Evolutionary conservation across 2,797 vertebrate genomes (phyloP).

Genomic region (Siniperca scherzeri): DNA sequence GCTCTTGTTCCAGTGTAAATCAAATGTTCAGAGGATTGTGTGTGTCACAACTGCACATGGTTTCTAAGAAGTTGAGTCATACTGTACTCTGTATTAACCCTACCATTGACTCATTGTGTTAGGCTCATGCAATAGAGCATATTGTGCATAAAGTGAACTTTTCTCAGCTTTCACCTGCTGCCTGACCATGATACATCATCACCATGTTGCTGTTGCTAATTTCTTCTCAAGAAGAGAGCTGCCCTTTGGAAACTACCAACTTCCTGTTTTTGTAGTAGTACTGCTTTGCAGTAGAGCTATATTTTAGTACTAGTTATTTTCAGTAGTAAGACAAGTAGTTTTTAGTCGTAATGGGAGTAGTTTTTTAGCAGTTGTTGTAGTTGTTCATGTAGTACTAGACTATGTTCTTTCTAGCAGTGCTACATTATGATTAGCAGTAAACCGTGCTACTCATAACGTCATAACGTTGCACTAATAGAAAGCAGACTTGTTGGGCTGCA

Average conservation of each 20-base stretch:
- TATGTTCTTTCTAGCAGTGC: background rate
- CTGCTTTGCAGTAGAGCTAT: background rate
- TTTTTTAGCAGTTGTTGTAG: background rate
- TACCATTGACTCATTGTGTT: background rate
- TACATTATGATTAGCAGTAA: background rate
- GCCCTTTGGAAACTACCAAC: background rate
- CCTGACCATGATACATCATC: background rate
- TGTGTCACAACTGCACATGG: background rate
- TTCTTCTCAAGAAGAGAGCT: background rate
- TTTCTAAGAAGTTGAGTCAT: background rate
- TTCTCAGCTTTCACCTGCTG: background rate
- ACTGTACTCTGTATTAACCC: background rate
- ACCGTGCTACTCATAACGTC: background rate
- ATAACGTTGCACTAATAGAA: background rate
- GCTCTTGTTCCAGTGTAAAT: constrained; percentile 19
- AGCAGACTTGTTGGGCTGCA: background rate
- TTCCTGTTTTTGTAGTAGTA: background rate
- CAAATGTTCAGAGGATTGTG: background rate
- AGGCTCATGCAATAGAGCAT: too few species aligned
- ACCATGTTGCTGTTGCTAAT: background rate
- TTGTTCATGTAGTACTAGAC: background rate
- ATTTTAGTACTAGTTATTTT: background rate
- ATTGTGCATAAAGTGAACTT: background rate
- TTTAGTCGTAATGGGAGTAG: background rate
- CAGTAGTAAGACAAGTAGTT: background rate